phyloP scores from a whole-genome alignment of 2,888 invertebrate genomes.

The Cartodere bifasciata region DNA sequence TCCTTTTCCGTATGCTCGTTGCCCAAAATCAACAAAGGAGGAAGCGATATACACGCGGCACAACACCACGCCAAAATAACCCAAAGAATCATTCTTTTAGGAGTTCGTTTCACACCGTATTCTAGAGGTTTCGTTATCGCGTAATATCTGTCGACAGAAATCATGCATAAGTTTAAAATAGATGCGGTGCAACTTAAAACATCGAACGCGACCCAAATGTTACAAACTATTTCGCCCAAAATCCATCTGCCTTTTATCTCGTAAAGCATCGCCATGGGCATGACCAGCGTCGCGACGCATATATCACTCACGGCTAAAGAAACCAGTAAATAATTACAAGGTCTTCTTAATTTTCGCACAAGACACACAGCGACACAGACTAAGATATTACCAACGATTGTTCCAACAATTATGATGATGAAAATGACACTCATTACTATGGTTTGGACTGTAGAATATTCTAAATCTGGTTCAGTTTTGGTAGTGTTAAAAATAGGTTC shows the following conservation, averaged over 20 bases:
- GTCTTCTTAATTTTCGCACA: constrained; percentile 79
- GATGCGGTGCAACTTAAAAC: constrained; percentile 97
- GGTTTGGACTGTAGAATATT: too few relatives aligned
- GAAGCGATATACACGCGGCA: constrained; percentile 86
- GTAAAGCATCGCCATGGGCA: constrained; percentile 93
- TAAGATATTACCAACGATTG: constrained; percentile 78
- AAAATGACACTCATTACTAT: constrained; percentile 61
- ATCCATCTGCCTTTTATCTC: constrained; percentile 90
- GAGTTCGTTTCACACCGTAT: constrained; percentile 90
- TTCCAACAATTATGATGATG: constrained; percentile 63
- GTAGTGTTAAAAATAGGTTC: too few relatives aligned
- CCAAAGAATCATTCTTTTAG: constrained; percentile 79
- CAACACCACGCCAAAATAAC: constrained; percentile 87
- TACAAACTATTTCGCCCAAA: constrained; percentile 83
- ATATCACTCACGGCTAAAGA: constrained; percentile 94
- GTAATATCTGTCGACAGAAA: constrained; percentile 91
- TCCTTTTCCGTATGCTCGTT: constrained; percentile 59
- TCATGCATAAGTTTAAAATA: constrained; percentile 94
- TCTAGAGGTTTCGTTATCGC: constrained; percentile 88
- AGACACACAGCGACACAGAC: constrained; percentile 93
- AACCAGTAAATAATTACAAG: constrained; percentile 84
- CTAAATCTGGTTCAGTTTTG: too few relatives aligned
- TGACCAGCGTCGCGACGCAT: constrained; percentile 88
- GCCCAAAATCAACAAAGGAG: constrained; percentile 79
- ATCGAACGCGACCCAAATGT: constrained; percentile 94